phyloP scores from a whole-genome alignment of 23 tunicate species.

The Phallusia fumigata region DNA sequence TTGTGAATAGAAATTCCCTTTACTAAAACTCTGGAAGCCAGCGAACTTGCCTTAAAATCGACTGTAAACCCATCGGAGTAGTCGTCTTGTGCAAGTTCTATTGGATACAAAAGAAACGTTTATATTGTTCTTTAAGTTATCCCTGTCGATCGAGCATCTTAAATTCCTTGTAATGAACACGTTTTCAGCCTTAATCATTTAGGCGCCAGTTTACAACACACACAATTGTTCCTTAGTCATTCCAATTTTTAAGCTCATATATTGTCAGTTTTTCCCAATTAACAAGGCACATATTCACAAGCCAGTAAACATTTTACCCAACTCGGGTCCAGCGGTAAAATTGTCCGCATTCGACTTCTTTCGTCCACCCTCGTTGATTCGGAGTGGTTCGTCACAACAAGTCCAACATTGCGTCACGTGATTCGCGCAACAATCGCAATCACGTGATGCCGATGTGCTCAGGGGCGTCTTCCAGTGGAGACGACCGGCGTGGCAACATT shows the following conservation, averaged over 20 bases:
- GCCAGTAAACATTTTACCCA: background rate
- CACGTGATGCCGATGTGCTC: slow-evolving; percentile 10
- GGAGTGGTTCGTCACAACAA: slow-evolving; percentile 37
- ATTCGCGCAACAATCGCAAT: slow-evolving; percentile 27
- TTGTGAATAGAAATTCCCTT: no score
- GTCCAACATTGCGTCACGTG: slow-evolving; percentile 36
- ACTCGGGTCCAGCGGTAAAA: background rate
- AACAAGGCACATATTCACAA: no score
- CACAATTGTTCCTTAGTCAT: no score
- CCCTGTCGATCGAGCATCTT: no score
- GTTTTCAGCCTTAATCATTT: no score
- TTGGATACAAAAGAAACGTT: background rate
- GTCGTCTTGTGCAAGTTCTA: background rate
- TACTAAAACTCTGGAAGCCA: no score
- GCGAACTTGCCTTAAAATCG: slow-evolving; percentile 26
- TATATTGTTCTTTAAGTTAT: background rate
- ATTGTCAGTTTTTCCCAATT: no score
- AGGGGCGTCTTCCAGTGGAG: slow-evolving; percentile 29
- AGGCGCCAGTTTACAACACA: no score
- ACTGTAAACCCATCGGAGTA: background rate
- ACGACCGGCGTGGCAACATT: slow-evolving; percentile 28
- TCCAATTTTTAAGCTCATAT: no score
- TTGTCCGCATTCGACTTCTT: background rate
- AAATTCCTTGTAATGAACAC: no score
- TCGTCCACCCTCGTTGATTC: background rate